phyloP scores from a whole-genome alignment of 2,113 vertebrate genomes.

The Solea solea region DNA sequence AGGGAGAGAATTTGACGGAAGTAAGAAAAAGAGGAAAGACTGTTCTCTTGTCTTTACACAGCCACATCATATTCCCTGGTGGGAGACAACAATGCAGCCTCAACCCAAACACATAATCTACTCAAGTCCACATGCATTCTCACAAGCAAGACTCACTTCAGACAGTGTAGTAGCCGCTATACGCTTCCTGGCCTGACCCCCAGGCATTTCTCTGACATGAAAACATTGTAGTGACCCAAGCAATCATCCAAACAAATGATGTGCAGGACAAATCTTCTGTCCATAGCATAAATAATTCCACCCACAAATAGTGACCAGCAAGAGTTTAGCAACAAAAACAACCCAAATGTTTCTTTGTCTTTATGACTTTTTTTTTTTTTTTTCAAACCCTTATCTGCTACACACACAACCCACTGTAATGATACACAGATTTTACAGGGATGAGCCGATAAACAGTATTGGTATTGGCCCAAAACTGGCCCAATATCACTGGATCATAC shows the following conservation, averaged over 20 bases:
- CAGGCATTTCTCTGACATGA: conserved; percentile 24
- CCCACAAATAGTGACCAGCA: neutral
- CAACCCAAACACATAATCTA: conserved; percentile 57
- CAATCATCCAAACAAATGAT: neutral
- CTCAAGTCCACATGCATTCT: conserved; percentile 46
- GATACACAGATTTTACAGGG: too few relatives aligned
- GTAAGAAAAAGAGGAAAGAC: conserved; percentile 19
- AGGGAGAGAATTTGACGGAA: neutral
- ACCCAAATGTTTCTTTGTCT: neutral
- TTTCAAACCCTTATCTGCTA: neutral
- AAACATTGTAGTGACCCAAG: conserved; percentile 12
- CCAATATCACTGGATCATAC: too few relatives aligned
- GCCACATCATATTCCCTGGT: conserved; percentile 46
- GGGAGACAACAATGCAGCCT: conserved; percentile 52
- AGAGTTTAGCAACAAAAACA: neutral
- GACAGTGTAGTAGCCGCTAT: conserved; percentile 16
- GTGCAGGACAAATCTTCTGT: conserved; percentile 12
- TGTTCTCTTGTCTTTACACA: conserved; percentile 42
- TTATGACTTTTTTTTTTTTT: neutral
- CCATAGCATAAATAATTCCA: neutral
- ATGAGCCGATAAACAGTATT: too few relatives aligned
- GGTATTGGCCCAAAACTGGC: too few relatives aligned
- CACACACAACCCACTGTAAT: too few relatives aligned
- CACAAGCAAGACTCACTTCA: conserved; percentile 20
- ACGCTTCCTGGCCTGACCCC: conserved; percentile 32